These are phyloP conservation scores for Teleogryllus oceanicus DNA, from an alignment of 2,888 invertebrate species.

Conservation along the genomic window DNA sequence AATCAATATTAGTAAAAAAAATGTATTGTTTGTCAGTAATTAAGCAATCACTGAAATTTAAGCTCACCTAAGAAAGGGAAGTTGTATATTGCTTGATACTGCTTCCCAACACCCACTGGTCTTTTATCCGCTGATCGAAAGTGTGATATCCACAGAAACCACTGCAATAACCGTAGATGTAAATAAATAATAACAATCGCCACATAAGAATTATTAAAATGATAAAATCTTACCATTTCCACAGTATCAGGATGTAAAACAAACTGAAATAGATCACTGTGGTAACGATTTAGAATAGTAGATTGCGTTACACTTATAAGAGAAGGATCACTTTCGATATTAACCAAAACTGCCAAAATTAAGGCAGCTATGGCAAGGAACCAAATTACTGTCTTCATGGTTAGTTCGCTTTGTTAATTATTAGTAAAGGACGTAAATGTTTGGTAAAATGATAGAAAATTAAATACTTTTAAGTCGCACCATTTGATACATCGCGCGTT, in stretches of 20 bases:
- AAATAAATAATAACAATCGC: background rate
- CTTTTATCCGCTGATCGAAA: slow-evolving; percentile 30
- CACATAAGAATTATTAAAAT: background rate
- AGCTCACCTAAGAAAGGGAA: slow-evolving; percentile 26
- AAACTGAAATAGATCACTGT: slow-evolving; percentile 24
- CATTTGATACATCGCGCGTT: no score
- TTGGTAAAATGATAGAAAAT: no score
- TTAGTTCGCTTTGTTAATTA: no score
- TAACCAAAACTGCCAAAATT: background rate
- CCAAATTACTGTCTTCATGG: no score
- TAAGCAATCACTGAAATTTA: no score
- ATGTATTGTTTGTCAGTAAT: no score
- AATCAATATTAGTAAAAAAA: no score
- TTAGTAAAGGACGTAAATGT: no score
- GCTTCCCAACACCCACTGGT: slow-evolving; percentile 26
- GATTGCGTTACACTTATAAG: background rate
- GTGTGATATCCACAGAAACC: slow-evolving; percentile 29
- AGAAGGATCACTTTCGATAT: background rate
- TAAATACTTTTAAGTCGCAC: no score
- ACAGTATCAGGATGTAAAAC: slow-evolving; percentile 30
- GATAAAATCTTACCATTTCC: slow-evolving; percentile 19
- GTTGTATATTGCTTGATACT: slow-evolving; percentile 22
- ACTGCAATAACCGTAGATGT: slow-evolving; percentile 21
- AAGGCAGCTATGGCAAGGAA: background rate
- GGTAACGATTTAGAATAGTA: slow-evolving; percentile 20